Base-by-base conservation (phyloP, 2,113 vertebrate species). In the Pandion haliaetus region DNA sequence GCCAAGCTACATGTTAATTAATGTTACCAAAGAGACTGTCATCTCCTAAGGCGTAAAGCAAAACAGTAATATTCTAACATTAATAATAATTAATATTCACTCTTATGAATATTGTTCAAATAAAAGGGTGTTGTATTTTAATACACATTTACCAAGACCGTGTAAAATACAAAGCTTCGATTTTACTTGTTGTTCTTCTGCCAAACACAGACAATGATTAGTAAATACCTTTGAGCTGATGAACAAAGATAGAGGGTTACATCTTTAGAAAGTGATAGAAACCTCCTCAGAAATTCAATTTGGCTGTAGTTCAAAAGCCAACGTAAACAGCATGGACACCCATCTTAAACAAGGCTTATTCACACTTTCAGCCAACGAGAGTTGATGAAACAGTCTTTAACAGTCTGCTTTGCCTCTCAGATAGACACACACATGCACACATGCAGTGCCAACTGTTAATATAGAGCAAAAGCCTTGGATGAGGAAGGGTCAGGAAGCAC, bases 61-160 rank as follows among this genome's bases (percentile, higher is more conserved):
- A 89, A 94, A 6, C 82, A 85, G 55, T 62, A 90, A 95, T 89
- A 95, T 66, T 95, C 85, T 86, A 77, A 83, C 25, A 73, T 86
- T 93, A 92, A 77, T 67, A 92, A 88, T 94, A 88, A 94, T 94
- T 96, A 93, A 88, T 91, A 94, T 90, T 95, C 63, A 82, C 25
- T 91, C 71, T 90, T 93, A 83, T 76, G 85, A 95, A 92, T 95
- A 95, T 69, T 65, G 71, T 81, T 85, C 82, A 97, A 95, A 97
- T 97, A 97, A 97, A 88, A 98, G 61, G 66, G 92, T 87, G 83
- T 52, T 81, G 52, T 71, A 88, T 91, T 85, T 95, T 62, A 83
- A 92, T 50, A 93, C 24, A 65, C 26, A 3, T 58, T 82, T 63
- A 72, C 86, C 69, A 65, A 73, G 91, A 88, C 34, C 2, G 2